Evolutionary conservation across 2,113 vertebrate genomes (phyloP).

Genomic region (Rhinoderma darwinii): DNA sequence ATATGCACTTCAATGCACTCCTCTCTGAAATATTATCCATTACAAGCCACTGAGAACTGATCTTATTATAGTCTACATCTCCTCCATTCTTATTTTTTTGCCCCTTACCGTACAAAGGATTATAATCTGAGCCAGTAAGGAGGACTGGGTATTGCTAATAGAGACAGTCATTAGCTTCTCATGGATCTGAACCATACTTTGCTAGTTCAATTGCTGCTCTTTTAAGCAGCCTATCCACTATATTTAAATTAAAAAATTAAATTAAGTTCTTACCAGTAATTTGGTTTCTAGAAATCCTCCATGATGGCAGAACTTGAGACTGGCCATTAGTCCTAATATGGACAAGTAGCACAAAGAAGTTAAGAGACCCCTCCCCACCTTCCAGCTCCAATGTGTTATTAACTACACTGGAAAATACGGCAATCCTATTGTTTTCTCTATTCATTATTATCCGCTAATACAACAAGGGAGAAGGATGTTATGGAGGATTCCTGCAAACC

Average conservation of each 20-base stretch:
- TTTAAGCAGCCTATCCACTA: neutral
- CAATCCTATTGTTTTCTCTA: no score
- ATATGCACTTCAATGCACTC: constrained; percentile 14
- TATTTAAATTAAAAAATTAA: neutral
- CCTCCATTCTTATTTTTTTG: neutral
- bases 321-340: no score
- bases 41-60: neutral
- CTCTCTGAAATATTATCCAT: neutral
- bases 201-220: constrained; percentile 2
- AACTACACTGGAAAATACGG: no score
- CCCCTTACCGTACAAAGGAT: neutral
- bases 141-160: neutral
- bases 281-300: no score
- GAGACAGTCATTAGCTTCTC: neutral
- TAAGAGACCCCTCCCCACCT: no score
- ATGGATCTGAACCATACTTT: neutral
- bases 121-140: neutral
- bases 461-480: no score
- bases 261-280: no score
- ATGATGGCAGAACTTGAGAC: no score
- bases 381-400: no score
- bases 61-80: neutral
- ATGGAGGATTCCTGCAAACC: no score
- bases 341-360: no score
- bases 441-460: no score